These are phyloP conservation scores for Platyscapa corneri DNA, from an alignment of 1,140 invertebrate genomes.

Conservation along the genomic window DNA sequence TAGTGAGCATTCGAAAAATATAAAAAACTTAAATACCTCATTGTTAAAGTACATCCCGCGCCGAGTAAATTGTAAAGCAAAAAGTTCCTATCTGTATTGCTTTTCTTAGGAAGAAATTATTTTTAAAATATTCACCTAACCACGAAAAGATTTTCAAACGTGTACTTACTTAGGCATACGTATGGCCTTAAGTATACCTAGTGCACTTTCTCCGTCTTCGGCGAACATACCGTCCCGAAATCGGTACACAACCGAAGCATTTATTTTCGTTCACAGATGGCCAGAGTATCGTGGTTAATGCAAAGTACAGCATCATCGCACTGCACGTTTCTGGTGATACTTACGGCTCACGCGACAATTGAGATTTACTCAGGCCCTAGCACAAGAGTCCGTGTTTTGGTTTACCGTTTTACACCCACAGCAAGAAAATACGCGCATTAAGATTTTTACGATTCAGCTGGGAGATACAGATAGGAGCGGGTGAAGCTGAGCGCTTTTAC, in stretches of 20 bases:
- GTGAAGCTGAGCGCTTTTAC: conserved; percentile 26
- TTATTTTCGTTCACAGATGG: background rate
- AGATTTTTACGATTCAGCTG: conserved; percentile 21
- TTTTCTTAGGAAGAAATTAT: too few species aligned
- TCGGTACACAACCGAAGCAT: background rate
- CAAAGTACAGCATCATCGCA: background rate
- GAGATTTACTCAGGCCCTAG: background rate
- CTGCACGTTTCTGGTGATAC: background rate
- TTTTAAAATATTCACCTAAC: too few species aligned
- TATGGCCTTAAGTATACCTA: background rate
- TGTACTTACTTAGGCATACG: too few species aligned
- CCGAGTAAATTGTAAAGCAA: too few species aligned
- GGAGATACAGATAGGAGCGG: background rate
- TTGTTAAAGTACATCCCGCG: too few species aligned
- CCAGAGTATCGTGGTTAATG: background rate
- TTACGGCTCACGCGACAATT: background rate
- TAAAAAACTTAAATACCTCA: too few species aligned
- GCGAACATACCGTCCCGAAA: background rate
- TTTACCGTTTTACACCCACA: conserved; percentile 20
- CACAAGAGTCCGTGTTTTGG: background rate
- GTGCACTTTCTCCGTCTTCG: background rate
- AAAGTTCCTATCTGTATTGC: too few species aligned
- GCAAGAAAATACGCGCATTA: background rate
- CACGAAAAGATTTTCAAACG: too few species aligned
- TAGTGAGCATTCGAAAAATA: too few species aligned